phyloP scores from a whole-genome alignment of 2,888 invertebrate species.

The Hemithea aestivaria region DNA sequence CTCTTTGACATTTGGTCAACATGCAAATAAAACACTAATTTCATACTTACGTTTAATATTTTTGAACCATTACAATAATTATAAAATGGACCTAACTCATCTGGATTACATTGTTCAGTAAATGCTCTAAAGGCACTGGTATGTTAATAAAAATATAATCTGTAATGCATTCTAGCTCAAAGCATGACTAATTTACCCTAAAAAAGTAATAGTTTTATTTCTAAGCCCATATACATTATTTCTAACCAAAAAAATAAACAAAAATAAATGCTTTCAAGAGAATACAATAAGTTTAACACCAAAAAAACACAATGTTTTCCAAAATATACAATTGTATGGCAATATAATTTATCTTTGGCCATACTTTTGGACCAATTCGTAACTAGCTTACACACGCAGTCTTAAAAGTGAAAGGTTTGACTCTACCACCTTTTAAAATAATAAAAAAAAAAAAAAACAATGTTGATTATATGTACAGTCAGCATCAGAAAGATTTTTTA shows the following conservation, averaged over 20 bases:
- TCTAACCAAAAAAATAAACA: conserved; percentile 2
- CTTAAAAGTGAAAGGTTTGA: conserved; percentile 14
- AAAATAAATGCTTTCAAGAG: conserved; percentile 7
- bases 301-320: conserved; percentile 1
- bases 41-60: conserved; percentile 1
- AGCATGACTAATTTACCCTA: neutral
- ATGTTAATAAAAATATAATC: neutral
- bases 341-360: conserved; percentile 23
- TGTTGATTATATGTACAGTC: too few relatives aligned
- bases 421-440: conserved; percentile 4
- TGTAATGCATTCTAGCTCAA: neutral
- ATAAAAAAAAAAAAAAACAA: neutral
- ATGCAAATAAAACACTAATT: conserved; percentile 1
- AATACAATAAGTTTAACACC: conserved; percentile 9
- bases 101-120: neutral
- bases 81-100: conserved; percentile 9
- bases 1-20: too few relatives aligned
- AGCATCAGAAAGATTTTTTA: too few relatives aligned
- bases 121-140: conserved; percentile 15
- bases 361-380: conserved; percentile 18
- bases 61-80: conserved; percentile 12
- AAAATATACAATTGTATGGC: conserved; percentile 15
- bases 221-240: conserved; percentile 3
- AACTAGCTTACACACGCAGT: conserved; percentile 13
- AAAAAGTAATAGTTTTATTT: too few relatives aligned